Evolutionary conservation across 2,888 invertebrate genomes (phyloP).

Genomic region (Boloria euphrosyne): DNA sequence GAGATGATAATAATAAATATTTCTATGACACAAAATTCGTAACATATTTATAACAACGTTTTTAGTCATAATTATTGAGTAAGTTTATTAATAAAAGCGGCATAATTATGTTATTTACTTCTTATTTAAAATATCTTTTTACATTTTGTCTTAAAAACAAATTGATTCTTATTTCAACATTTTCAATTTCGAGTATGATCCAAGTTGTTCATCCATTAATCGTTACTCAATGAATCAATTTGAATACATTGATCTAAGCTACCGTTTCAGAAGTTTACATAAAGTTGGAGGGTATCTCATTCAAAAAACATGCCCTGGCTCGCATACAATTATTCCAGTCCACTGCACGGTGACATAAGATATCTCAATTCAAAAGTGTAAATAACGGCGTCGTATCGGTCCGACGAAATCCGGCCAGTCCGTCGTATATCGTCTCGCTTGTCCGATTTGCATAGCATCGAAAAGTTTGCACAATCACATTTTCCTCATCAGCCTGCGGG

Average conservation of each 20-base stretch:
- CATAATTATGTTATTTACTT: neutral
- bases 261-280: slow-evolving; percentile 63
- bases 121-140: neutral
- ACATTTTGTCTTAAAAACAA: slow-evolving; percentile 11
- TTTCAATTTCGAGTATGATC: slow-evolving; percentile 54
- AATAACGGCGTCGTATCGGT: slow-evolving; percentile 63
- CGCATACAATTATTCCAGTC: slow-evolving; percentile 54
- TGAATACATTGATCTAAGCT: slow-evolving; percentile 64
- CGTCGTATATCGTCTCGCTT: slow-evolving; percentile 63
- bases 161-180: slow-evolving; percentile 51
- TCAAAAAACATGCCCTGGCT: slow-evolving; percentile 59
- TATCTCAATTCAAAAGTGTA: slow-evolving; percentile 61
- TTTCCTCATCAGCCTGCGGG: slow-evolving; percentile 81
- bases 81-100: neutral
- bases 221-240: slow-evolving; percentile 65
- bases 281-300: slow-evolving; percentile 59
- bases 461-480: slow-evolving; percentile 82
- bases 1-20: too few relatives aligned
- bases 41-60: too few relatives aligned
- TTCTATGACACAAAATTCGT: too few relatives aligned
- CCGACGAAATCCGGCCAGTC: slow-evolving; percentile 57
- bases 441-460: slow-evolving; percentile 79
- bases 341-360: slow-evolving; percentile 52
- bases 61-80: too few relatives aligned
- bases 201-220: slow-evolving; percentile 63